Percentiles rank a stretch among this genome's conserved stretches.
These are phyloP conservation scores for Choloepus didactylus DNA, from an alignment of 2,797 vertebrate species.

Conservation along the genomic window DNA sequence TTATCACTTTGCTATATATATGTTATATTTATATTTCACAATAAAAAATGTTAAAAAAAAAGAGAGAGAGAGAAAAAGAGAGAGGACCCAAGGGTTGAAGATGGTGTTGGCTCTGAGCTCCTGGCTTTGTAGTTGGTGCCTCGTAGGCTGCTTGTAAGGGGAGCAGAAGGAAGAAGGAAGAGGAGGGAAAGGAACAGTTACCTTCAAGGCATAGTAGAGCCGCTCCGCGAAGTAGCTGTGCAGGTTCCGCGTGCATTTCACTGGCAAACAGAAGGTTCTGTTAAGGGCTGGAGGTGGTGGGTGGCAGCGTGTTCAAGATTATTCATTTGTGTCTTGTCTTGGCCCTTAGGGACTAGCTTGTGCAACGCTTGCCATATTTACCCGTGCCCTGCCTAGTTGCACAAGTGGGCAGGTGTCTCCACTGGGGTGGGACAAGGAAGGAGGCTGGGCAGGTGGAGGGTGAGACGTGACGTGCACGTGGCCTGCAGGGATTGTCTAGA, in stretches of 20 bases:
- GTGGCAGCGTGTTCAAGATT: neutral
- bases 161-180: neutral
- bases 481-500: neutral
- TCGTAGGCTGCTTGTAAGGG: accelerated
- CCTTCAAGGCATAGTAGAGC: slow-evolving; percentile 87
- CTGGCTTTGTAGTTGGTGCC: neutral
- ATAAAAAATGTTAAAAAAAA: too few relatives aligned
- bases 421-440: neutral
- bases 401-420: neutral
- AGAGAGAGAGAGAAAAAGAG: neutral
- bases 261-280: slow-evolving; percentile 78
- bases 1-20: too few relatives aligned
- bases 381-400: neutral
- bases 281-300: slow-evolving; percentile 52
- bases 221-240: slow-evolving; percentile 87
- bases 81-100: slow-evolving; percentile 9
- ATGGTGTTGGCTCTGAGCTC: neutral
- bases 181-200: slow-evolving; percentile 65
- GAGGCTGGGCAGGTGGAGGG: neutral
- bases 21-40: too few relatives aligned
- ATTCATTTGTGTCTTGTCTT: neutral
- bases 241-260: slow-evolving; percentile 87
- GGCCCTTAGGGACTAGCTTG: neutral
- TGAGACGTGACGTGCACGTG: neutral
- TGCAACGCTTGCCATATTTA: neutral